Evolutionary conservation across 2,888 invertebrate genomes (phyloP), one percentile per base, ranked within the genome.

Genomic region (Nemotelus nigrinus): DNA sequence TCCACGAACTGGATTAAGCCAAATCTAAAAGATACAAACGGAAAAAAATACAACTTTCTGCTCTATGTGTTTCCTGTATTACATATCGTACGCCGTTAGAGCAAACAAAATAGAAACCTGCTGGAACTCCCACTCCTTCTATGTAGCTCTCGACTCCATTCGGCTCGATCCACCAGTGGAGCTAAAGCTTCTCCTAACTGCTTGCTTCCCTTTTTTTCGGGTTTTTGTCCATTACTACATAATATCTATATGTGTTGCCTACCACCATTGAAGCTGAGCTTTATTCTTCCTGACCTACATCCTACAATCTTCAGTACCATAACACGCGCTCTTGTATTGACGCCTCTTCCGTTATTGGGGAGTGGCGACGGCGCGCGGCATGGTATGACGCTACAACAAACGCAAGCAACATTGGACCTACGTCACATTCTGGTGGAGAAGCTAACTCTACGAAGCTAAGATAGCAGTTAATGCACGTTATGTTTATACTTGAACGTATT

Each of bases 271-370:
- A 63, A 63, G 63, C 63, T 39, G 25, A 63, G 63, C 63, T 63
- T 63, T 63, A 63, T 41, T 63, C 63, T 63, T 63, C 63, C 63
- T 63, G 63, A 63, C 63, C 63, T 63, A 63, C 43, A 63, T 63
- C 63, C 63, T 63, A 63, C 63, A 63, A 39, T 63, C 5, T 63
- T 7, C n/a, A 63, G 63, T 63, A 43, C 39, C 63, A 25, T 41
- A 63, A 63, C 63, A 63, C 63, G 25, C 25, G 63, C 63, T 41
- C 25, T 39, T 63, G 25, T 63, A 41, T 63, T 39, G 25, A 25
- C 25, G 25, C 58, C 41, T 41, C 39, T 63, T 43, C 63, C 25
- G 25, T 25, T 25, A 25, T 25, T 25, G 25, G 25, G 25, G 25
- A 25, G 25, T 25, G 25, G 43, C 63, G 63, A 43, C 63, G 63